Evolutionary conservation across 2,888 invertebrate genomes (phyloP).

Genomic region (Rotaria socialis): DNA sequence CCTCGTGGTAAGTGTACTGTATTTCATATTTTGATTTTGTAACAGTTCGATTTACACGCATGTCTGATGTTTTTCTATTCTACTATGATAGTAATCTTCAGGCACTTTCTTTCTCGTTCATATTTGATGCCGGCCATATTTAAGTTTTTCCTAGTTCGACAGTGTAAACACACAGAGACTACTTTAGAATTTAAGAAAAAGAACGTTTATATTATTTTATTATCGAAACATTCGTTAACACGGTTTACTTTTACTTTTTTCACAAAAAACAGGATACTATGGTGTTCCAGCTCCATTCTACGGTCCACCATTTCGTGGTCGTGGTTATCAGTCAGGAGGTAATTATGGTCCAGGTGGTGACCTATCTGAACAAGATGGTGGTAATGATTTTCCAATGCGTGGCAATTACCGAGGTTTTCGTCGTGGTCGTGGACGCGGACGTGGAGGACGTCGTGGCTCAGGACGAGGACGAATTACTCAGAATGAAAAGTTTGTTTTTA

Average conservation of each 20-base stretch:
- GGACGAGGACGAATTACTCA: not conserved
- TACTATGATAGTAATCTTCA: too few species aligned
- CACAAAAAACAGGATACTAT: not conserved
- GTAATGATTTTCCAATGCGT: too few species aligned
- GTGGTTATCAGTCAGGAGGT: not conserved
- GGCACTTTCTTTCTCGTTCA: too few species aligned
- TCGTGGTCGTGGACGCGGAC: not conserved
- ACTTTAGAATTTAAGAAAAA: too few species aligned
- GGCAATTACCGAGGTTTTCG: not conserved
- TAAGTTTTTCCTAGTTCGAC: too few species aligned
- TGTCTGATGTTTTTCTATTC: too few species aligned
- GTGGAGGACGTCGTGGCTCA: not conserved
- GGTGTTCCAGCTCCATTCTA: not conserved
- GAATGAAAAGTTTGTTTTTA: not conserved
- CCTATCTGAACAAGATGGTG: too few species aligned
- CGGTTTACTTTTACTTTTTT: not conserved
- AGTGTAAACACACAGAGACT: too few species aligned
- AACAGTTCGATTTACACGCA: too few species aligned
- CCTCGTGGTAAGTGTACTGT: not conserved
- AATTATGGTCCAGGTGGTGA: not conserved
- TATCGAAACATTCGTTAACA: too few species aligned
- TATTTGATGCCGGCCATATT: too few species aligned
- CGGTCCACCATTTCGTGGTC: not conserved
- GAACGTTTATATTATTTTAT: too few species aligned
- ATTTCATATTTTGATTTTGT: not conserved